phyloP scores from a whole-genome alignment of 2,888 invertebrate species.

The Nudaria mundana region DNA sequence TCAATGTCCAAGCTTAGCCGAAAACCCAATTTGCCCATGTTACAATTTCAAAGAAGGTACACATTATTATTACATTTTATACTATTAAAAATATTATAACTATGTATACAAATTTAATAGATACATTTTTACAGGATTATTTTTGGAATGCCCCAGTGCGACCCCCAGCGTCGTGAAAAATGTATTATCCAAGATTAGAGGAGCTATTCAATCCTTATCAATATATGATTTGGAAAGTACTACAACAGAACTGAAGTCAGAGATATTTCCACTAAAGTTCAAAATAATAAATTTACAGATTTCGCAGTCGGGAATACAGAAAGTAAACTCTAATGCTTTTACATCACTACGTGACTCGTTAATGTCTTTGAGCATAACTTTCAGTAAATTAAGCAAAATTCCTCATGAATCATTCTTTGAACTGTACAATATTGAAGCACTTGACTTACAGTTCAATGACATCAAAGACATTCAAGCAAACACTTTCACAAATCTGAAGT shows the following conservation, averaged over 20 bases:
- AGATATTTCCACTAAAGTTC: slow-evolving; percentile 86
- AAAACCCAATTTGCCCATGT: slow-evolving; percentile 92
- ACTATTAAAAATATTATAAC: neutral
- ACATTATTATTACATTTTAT: slow-evolving; percentile 1
- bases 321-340: slow-evolving; percentile 86
- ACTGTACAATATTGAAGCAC: slow-evolving; percentile 85
- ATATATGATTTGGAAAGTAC: slow-evolving; percentile 93
- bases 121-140: slow-evolving; percentile 82
- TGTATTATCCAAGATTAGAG: slow-evolving; percentile 86
- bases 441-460: slow-evolving; percentile 93
- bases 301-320: slow-evolving; percentile 87
- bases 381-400: slow-evolving; percentile 86
- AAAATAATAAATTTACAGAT: slow-evolving; percentile 88
- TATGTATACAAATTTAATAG: neutral
- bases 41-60: slow-evolving; percentile 94
- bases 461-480: slow-evolving; percentile 91
- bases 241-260: slow-evolving; percentile 87
- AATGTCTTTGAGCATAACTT: slow-evolving; percentile 88
- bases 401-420: slow-evolving; percentile 89
- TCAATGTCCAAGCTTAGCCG: slow-evolving; percentile 87
- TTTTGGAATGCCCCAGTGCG: slow-evolving; percentile 93
- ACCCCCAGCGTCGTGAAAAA: slow-evolving; percentile 87
- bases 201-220: slow-evolving; percentile 90
- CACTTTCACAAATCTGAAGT: slow-evolving; percentile 90
- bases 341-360: slow-evolving; percentile 85